These are phyloP conservation scores for Brachystomella parvula DNA, from an alignment of 1,140 invertebrate species.

Conservation along the genomic window DNA sequence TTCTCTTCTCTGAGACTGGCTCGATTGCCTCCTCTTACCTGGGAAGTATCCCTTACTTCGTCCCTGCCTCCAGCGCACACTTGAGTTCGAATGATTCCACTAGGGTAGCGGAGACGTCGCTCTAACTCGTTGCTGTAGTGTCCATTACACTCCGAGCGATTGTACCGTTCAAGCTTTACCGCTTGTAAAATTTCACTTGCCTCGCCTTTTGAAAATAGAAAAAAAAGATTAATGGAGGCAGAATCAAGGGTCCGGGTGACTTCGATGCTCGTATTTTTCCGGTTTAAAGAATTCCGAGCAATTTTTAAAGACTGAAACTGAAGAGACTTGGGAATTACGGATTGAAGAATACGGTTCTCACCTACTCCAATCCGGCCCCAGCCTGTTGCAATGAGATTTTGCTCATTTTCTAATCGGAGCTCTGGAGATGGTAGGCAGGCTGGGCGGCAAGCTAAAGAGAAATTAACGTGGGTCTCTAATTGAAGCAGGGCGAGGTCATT, in stretches of 20 bases:
- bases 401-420: constrained; percentile 31
- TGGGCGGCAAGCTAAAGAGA: constrained; percentile 47
- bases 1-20: neutral
- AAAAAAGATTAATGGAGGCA: constrained; percentile 39
- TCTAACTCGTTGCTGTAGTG: constrained; percentile 44
- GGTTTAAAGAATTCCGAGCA: constrained; percentile 13
- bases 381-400: constrained; percentile 39
- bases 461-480: constrained; percentile 44
- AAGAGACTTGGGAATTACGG: too few species aligned
- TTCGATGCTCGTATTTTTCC: neutral
- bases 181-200: constrained; percentile 57
- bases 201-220: constrained; percentile 41
- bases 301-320: too few species aligned
- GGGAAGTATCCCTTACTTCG: constrained; percentile 20
- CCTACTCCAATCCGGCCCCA: constrained; percentile 39
- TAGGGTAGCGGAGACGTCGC: constrained; percentile 18
- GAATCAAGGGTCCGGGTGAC: too few species aligned
- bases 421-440: constrained; percentile 51
- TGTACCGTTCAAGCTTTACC: constrained; percentile 53
- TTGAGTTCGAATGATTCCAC: constrained; percentile 31
- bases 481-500: constrained; percentile 55
- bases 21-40: constrained; percentile 8
- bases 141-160: constrained; percentile 49
- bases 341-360: constrained; percentile 20
- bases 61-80: constrained; percentile 29